phyloP scores from a whole-genome alignment of 2,797 vertebrate genomes.

The Chromis chromis region DNA sequence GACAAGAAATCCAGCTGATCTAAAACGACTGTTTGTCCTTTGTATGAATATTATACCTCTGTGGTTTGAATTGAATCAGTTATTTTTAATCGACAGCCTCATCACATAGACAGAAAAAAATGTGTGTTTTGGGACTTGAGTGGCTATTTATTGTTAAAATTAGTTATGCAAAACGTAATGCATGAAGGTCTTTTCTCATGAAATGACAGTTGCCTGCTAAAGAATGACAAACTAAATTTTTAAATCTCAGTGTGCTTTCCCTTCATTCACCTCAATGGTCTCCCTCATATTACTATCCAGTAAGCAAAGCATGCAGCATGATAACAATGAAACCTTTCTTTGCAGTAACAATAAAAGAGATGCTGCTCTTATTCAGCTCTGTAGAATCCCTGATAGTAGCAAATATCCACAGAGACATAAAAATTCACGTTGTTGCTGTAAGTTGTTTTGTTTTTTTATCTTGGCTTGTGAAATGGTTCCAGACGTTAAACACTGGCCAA shows the following conservation, averaged over 20 bases:
- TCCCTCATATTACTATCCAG: not conserved
- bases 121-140: not conserved
- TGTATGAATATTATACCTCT: conserved; percentile 33
- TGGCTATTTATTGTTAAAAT: conserved; percentile 31
- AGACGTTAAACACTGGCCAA: conserved; percentile 58
- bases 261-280: not conserved
- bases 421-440: conserved; percentile 13
- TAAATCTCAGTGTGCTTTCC: not conserved
- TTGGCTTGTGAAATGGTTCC: conserved; percentile 43
- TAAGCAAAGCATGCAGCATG: not conserved
- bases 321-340: conserved; percentile 3
- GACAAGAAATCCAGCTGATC: conserved; percentile 30
- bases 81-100: conserved; percentile 28
- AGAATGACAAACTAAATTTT: conserved; percentile 9
- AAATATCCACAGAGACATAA: conserved; percentile 10
- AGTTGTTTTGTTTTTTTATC: conserved; percentile 27
- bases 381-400: conserved; percentile 5
- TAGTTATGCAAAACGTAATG: conserved; percentile 6
- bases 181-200: not conserved
- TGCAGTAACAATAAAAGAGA: not conserved
- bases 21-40: conserved; percentile 30
- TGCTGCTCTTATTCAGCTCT: conserved; percentile 9
- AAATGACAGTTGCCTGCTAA: conserved; percentile 16
- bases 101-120: conserved; percentile 11
- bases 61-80: conserved; percentile 19